Evolutionary conservation across 2,797 vertebrate genomes (phyloP), one percentile per base, ranked within the genome.

Genomic region (Tragopan temminckii): DNA sequence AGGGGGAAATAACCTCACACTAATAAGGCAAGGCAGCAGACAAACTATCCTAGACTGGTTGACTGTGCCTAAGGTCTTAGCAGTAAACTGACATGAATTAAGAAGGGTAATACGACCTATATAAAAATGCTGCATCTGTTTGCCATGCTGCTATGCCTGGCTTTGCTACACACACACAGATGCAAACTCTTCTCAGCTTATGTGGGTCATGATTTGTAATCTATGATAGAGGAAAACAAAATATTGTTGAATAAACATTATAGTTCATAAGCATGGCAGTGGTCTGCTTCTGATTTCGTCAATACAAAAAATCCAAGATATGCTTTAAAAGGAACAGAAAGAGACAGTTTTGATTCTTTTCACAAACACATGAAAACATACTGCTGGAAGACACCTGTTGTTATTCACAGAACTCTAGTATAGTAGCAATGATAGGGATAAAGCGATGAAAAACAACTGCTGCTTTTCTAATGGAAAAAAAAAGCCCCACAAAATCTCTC

Each of bases 1-100:
- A 91, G 87, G 91, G 92, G 67, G 86, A 97, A 97, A 93, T 97
- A 97, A 97, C 96, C 95, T 96, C 93, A 89, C 86, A 95, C 89
- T 96, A 97, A 96, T 93, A 92, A 97, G 89, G 88, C 81, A 92
- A 97, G 89, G 88, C 81, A 95, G 94, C 92, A 96, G 88, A 96
- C 52, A 96, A 97, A 95, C 90, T 94, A 95, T 94, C 93, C 91
- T 85, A 78, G 94, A 93, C 71, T 85, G 85, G 88, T 94, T 94
- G 93, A 83, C 90, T 95, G 82, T 87, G 75, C 96, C 92, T 86
- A 80, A 90, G 96, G 95, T 95, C 92, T 96, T 97, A 93, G 81
- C 70, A 95, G 89, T 79, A 95, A 97, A 96, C 27, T 59, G 89
- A 79, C 81, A 75, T 92, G 89, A 96, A 96, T 95, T 95, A 97